Base-by-base conservation (phyloP, 2,888 invertebrate species). In the Alviniconcha strummeri region DNA sequence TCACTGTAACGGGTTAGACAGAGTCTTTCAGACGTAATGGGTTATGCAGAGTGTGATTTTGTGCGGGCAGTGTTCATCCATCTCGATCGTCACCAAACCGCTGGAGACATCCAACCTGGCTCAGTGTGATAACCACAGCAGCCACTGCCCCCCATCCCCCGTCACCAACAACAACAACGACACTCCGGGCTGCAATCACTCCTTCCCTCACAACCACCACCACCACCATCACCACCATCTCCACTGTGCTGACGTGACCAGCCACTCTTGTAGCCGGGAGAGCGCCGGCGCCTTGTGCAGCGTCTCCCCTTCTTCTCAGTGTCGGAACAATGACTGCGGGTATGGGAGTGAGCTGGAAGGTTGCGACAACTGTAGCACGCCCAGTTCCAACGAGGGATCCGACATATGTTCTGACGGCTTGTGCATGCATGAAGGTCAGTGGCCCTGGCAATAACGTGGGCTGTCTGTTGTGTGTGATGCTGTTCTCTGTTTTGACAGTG, bases 351-450 rank as follows among this genome's bases (percentile, higher is more conserved):
- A 97, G 86, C 96, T 96, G 88, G 96, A 92, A 54, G 91, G 91
- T 80, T 93, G 96, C 91, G 96, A 96, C 84, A 96, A 96, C 81
- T 97, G 97, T 54, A 97, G 97, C 88, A 95, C 96, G 85, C 96
- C 96, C 89, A 97, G 97, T 92, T 97, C 97, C 5, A 97, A 97
- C 0, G 98, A 97, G 91, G 97, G 97, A 60, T 97, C 97, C 0
- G 98, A 97, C 92, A 96, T 97, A 82, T 97, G 97, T 0, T 98
- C 97, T 0, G 98, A 98, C 92, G 96, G 96, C 74, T 96, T 97
- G 92, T 98, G 98, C 94, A 97, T 96, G 92, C 96, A 96, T 89
- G 96, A 96, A 85, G 92, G 92, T 92, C 6, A 67, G 82, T 36
- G 11, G 36, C 36, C 36, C 36, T 36, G 36, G 36, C 36, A 36